phyloP scores from a whole-genome alignment of 1,140 invertebrate genomes.

The Melitaea cinxia region DNA sequence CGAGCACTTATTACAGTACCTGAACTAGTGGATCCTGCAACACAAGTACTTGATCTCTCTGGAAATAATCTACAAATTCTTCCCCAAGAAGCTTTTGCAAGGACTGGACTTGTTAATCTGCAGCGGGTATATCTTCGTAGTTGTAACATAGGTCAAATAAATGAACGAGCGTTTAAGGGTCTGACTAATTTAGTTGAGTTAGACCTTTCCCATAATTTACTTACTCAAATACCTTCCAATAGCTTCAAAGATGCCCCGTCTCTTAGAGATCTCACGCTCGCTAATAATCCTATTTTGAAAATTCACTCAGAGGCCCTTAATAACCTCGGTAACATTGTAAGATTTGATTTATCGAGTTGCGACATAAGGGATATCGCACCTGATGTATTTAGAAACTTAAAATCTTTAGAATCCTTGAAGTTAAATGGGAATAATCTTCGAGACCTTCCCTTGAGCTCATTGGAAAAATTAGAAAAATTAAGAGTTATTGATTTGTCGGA shows the following conservation, averaged over 20 bases:
- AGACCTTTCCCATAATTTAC: slow-evolving; percentile 91
- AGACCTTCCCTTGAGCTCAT: slow-evolving; percentile 86
- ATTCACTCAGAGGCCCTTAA: slow-evolving; percentile 89
- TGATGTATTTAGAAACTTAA: slow-evolving; percentile 89
- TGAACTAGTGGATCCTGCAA: slow-evolving; percentile 90
- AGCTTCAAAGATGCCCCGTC: slow-evolving; percentile 90
- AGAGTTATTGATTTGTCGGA: slow-evolving; percentile 93
- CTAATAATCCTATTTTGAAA: slow-evolving; percentile 91
- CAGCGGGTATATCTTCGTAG: slow-evolving; percentile 91
- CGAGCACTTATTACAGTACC: slow-evolving; percentile 91
- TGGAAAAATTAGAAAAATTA: slow-evolving; percentile 87
- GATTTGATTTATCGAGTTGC: slow-evolving; percentile 92
- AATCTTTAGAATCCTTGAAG: slow-evolving; percentile 90
- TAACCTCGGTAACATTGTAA: slow-evolving; percentile 88
- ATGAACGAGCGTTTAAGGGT: slow-evolving; percentile 90
- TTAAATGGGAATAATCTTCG: slow-evolving; percentile 90
- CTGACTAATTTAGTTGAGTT: slow-evolving; percentile 94
- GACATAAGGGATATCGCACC: slow-evolving; percentile 88
- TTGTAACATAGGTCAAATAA: slow-evolving; percentile 92
- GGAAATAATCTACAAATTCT: slow-evolving; percentile 92
- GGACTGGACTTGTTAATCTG: slow-evolving; percentile 90
- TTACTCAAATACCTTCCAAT: slow-evolving; percentile 89
- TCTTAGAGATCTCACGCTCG: slow-evolving; percentile 89
- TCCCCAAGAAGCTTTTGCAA: slow-evolving; percentile 89
- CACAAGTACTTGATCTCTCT: slow-evolving; percentile 94